phyloP scores from a whole-genome alignment of 2,888 invertebrate species.

The Tenthredo amoena region DNA sequence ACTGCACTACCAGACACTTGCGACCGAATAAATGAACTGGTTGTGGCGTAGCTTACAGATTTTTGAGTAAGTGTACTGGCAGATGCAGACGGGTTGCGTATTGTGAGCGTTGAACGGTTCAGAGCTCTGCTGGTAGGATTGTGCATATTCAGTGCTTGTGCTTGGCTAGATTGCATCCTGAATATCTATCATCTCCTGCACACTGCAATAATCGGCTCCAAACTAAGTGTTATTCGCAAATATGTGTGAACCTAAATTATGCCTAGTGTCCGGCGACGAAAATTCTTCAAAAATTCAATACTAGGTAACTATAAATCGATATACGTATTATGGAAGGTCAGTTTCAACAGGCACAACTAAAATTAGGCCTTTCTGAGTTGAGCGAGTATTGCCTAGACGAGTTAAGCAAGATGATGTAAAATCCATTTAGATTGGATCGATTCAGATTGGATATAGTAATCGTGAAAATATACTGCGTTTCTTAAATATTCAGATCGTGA shows the following conservation, averaged over 20 bases:
- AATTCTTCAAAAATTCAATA: not conserved
- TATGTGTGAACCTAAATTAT: not conserved
- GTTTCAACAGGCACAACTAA: not conserved
- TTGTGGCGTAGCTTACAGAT: conserved; percentile 23
- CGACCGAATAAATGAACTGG: not conserved
- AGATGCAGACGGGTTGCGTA: not conserved
- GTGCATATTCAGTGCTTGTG: not conserved
- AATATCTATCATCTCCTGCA: not conserved
- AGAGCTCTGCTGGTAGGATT: not conserved
- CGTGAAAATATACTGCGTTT: not conserved
- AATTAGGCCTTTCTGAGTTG: not conserved
- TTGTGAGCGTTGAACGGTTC: not conserved
- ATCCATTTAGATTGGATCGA: not conserved
- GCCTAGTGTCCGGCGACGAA: not conserved
- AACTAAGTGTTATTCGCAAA: not conserved
- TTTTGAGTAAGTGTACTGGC: not conserved
- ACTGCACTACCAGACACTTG: not conserved
- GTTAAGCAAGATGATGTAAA: not conserved
- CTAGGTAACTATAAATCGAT: not conserved
- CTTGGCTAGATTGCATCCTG: not conserved
- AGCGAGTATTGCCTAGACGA: not conserved
- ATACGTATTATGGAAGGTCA: no score
- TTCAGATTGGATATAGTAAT: not conserved
- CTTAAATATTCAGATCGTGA: not conserved
- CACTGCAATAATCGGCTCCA: not conserved